These are phyloP conservation scores for Trididemnum clinides DNA, from an alignment of 23 tunicate species.

Conservation along the genomic window DNA sequence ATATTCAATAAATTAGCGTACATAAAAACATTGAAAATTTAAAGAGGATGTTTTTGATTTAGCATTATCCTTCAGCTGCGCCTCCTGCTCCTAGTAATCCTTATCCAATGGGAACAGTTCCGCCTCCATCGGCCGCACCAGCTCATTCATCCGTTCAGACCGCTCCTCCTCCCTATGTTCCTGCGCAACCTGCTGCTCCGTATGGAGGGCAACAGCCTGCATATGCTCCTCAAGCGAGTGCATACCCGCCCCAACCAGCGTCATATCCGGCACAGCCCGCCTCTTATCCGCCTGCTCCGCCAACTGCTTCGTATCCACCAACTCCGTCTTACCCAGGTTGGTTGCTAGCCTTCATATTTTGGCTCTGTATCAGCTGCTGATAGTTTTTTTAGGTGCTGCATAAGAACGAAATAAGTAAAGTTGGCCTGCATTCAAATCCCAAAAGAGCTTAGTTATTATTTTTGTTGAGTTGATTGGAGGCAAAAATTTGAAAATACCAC, in stretches of 20 bases:
- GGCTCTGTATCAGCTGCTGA: no score
- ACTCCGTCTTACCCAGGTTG: no score
- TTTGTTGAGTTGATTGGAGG: no score
- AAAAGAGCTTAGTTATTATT: no score
- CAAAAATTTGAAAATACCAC: no score
- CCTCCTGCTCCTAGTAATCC: no score
- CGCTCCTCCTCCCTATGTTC: not conserved
- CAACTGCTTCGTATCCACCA: not conserved
- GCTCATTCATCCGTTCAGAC: not conserved
- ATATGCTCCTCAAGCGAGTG: not conserved
- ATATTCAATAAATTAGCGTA: no score
- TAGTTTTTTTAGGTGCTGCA: no score
- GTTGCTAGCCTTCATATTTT: no score
- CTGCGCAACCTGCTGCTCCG: not conserved
- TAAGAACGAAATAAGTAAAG: no score
- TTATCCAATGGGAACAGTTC: conserved; percentile 42
- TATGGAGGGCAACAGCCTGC: not conserved
- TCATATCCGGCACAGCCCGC: not conserved
- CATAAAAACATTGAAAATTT: not conserved
- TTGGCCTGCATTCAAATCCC: no score
- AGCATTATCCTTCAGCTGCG: conserved; percentile 48
- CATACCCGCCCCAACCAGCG: not conserved
- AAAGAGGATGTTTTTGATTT: not conserved
- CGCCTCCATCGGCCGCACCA: no score
- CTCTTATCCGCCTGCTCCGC: not conserved